These are phyloP conservation scores for Sepioteuthis lessoniana DNA, from an alignment of 2,888 invertebrate genomes.

Conservation along the genomic window DNA sequence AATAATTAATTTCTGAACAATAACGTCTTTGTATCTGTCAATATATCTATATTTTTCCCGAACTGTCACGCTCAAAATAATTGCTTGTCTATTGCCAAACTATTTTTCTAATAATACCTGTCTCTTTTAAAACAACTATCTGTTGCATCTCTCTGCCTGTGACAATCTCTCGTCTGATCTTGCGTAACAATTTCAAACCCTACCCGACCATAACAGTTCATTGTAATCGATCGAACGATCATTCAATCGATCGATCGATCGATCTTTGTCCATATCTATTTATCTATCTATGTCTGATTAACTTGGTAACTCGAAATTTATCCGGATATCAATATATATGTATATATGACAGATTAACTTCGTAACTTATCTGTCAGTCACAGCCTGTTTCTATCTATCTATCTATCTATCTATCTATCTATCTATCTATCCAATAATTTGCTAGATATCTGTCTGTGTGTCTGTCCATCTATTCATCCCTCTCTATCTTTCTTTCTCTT, in stretches of 20 bases:
- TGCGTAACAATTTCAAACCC: too few relatives aligned
- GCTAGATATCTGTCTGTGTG: too few relatives aligned
- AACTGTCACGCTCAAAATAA: not conserved
- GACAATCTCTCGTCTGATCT: too few relatives aligned
- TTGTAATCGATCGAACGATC: too few relatives aligned
- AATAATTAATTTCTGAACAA: too few relatives aligned
- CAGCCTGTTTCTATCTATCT: not conserved
- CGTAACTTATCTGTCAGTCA: too few relatives aligned
- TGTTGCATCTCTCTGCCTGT: too few relatives aligned
- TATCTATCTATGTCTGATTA: not conserved
- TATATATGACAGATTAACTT: too few relatives aligned
- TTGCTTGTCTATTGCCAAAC: not conserved
- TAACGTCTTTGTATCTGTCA: not conserved
- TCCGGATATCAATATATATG: too few relatives aligned
- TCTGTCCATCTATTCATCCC: too few relatives aligned
- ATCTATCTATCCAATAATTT: not conserved
- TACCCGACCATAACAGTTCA: too few relatives aligned
- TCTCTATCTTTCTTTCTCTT: too few relatives aligned
- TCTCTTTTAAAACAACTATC: not conserved
- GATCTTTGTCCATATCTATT: not conserved
- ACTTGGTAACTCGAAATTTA: not conserved
- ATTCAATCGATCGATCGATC: not conserved
- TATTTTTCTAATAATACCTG: not conserved
- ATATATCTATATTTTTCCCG: not conserved
- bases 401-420: not conserved